Base-by-base conservation (phyloP, 2,888 invertebrate genomes). In the Latrodectus elegans region DNA sequence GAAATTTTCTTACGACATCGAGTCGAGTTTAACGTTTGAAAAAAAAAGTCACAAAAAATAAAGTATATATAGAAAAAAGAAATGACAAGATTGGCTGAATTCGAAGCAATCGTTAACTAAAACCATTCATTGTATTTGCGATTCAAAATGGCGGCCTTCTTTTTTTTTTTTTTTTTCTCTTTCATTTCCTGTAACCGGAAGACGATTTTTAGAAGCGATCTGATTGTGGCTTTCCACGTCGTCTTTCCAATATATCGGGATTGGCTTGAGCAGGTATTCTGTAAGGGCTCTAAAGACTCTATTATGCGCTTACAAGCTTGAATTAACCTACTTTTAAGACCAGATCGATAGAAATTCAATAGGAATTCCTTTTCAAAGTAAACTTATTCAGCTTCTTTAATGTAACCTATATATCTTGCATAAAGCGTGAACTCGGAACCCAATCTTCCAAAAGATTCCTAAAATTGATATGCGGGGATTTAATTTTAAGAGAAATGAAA, bases 121-220 rank as follows among this genome's bases (percentile, higher is more conserved):
- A 84, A 77, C 73, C 78, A 78, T 84, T 84, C 78, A 84, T 84
- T 78, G 84, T 84, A 84, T 72, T 84, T 78, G 73, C 71, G 53
- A 84, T 84, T 84, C 78, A 84, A 84, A 65, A 84, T 84, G 84
- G 77, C 72, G 55, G 65, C 49, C 53, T 74, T 49, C 10, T 10
- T 22, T n/a, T 51, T 22, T 68, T 52, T 67, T 67, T 74, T 82
- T 75, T 22, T 26, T 60, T 81, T 67, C 38, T 38, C 38, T 38
- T 38, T 38, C 38, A 38, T 38, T 53, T 26, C 74, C 68, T 12
- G 15, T 55, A 38, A 78, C 17, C 26, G 26, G 17, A 71, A 64
- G 49, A 51, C 72, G 68, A 67, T 64, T 81, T 81, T 52, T 38
- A 11, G 38, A 74, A 67, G 71, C 72, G 65, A 67, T 73, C 38